A percentile compares a stretch with the other conserved stretches of the same genome.
These are phyloP conservation scores for Standfussiana lucernea DNA, from an alignment of 2,888 invertebrate genomes.

Conservation along the genomic window DNA sequence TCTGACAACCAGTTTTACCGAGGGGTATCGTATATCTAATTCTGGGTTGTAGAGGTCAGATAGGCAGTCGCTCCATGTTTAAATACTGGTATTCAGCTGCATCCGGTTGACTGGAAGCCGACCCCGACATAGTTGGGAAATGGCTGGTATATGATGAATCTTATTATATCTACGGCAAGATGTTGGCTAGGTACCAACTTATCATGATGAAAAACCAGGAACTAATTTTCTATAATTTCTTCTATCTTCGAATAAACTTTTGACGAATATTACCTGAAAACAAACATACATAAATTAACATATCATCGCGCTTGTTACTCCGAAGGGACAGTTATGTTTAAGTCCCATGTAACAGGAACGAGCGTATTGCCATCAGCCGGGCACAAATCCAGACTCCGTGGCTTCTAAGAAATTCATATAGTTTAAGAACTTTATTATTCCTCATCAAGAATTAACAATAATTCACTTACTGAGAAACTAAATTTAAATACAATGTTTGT, in stretches of 20 bases:
- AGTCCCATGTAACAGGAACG: no score
- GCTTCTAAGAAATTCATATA: no score
- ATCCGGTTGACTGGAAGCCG: neutral
- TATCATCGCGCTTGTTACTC: neutral
- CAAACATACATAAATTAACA: neutral
- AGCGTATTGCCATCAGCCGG: no score
- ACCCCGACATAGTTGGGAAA: neutral
- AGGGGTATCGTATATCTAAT: neutral
- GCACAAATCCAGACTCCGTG: no score
- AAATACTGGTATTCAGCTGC: neutral
- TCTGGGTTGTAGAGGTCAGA: neutral
- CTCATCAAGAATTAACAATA: no score
- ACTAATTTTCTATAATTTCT: slow-evolving; percentile 74
- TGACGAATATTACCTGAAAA: slow-evolving; percentile 93
- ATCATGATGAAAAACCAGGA: slow-evolving; percentile 75
- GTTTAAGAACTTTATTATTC: no score
- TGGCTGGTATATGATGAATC: neutral
- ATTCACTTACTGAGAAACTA: no score
- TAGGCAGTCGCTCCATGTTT: neutral
- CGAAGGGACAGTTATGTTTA: no score
- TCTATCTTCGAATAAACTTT: slow-evolving; percentile 93
- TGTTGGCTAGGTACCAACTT: slow-evolving; percentile 19
- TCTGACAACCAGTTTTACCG: neutral
- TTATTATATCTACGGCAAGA: slow-evolving; percentile 27
- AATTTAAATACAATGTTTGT: no score